These are phyloP conservation scores for Micromys minutus DNA, from an alignment of 2,113 vertebrate genomes.

Conservation along the genomic window DNA sequence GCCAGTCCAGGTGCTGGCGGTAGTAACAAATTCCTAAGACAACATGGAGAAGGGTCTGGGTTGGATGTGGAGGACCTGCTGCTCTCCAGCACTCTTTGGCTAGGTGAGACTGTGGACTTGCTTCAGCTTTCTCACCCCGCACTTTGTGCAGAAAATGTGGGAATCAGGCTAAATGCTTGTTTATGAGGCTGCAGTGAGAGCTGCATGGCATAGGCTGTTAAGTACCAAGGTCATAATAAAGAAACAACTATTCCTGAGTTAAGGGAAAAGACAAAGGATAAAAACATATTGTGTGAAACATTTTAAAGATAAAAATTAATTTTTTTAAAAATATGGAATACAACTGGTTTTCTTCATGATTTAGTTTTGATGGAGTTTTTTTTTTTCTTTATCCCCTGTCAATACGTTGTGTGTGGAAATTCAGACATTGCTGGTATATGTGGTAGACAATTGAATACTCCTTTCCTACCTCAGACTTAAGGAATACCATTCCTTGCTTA, in stretches of 20 bases:
- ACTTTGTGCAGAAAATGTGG: neutral
- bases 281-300: neutral
- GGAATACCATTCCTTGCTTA: neutral
- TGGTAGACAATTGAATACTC: neutral
- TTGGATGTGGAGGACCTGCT: neutral
- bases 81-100: neutral
- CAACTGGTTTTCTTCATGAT: neutral
- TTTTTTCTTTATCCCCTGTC: neutral
- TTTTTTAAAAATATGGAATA: slow-evolving; percentile 1
- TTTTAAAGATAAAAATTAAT: neutral
- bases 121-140: neutral
- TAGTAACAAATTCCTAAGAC: neutral
- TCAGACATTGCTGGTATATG: neutral
- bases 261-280: neutral
- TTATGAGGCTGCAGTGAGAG: slow-evolving; percentile 22
- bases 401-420: slow-evolving; percentile 8
- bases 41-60: neutral
- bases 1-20: neutral
- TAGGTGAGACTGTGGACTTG: neutral
- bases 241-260: neutral
- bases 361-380: slow-evolving; percentile 6
- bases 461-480: neutral
- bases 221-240: neutral
- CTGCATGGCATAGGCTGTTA: neutral
- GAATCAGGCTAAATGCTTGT: neutral